Conservation (phyloP, 2,888 invertebrate genomes). For the Polylopha cassiicola region DNA sequence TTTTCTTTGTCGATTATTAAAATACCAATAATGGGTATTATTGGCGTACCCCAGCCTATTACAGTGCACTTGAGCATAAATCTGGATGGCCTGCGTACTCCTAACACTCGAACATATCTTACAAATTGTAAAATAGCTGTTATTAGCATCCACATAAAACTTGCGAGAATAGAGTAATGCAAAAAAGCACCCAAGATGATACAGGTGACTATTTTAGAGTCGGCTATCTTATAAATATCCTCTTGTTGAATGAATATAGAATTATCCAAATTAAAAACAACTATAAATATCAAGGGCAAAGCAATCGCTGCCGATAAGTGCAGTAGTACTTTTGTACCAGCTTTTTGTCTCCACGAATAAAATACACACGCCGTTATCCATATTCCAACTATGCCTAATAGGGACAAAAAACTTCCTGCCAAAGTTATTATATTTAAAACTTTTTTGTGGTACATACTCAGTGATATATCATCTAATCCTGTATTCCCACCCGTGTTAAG, state of each 20-base stretch:
- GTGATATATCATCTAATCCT: constrained; percentile 26
- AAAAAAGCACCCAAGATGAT: constrained; percentile 78
- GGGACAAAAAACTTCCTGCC: constrained; percentile 76
- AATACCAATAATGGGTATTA: constrained; percentile 71
- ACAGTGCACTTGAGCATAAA: constrained; percentile 80
- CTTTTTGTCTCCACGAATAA: constrained; percentile 78
- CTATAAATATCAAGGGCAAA: constrained; percentile 72
- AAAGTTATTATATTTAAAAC: constrained; percentile 77
- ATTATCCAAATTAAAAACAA: constrained; percentile 54
- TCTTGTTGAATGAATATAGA: constrained; percentile 42
- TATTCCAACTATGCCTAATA: constrained; percentile 76
- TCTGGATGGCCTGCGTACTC: constrained; percentile 72
- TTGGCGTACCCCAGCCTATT: constrained; percentile 80
- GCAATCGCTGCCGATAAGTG: constrained; percentile 80
- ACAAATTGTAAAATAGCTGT: constrained; percentile 82
- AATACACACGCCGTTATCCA: constrained; percentile 77
- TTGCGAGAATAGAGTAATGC: constrained; percentile 81
- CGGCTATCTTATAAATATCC: constrained; percentile 34
- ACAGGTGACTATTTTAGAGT: constrained; percentile 58
- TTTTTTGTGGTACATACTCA: constrained; percentile 45
- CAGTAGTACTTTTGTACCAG: constrained; percentile 80
- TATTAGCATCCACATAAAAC: constrained; percentile 85
- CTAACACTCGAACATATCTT: constrained; percentile 81
- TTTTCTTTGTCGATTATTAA: constrained; percentile 61
- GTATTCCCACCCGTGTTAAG: constrained; percentile 42